Percentiles rank a stretch among this genome's conserved stretches.
Evolutionary conservation across 2,113 vertebrate species (phyloP).

Genomic region (Ctenodactylus gundi): DNA sequence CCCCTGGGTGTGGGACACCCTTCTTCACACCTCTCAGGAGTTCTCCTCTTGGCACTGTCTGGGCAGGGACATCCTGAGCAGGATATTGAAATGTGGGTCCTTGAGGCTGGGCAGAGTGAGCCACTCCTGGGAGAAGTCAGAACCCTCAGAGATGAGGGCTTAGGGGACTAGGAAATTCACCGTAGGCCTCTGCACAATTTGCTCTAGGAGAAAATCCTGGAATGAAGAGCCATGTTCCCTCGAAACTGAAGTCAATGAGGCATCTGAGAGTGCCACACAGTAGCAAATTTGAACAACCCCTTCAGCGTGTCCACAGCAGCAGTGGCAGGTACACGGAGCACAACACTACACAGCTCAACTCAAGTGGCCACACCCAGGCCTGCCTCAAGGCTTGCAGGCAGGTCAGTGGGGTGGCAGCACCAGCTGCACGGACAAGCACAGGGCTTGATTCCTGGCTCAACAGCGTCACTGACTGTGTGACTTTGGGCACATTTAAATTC

Average conservation of each 20-base stretch:
- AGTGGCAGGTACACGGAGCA: fast-evolving
- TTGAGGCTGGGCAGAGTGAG: neutral
- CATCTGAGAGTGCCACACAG: neutral
- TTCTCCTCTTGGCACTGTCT: neutral
- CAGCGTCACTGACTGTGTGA: neutral
- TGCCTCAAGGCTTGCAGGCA: neutral
- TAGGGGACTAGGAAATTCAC: neutral
- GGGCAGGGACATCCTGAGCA: neutral
- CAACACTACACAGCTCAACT: neutral
- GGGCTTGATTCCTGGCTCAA: neutral
- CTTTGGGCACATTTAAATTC: neutral
- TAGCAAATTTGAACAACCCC: neutral
- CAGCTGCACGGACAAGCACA: neutral
- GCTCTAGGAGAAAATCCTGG: neutral
- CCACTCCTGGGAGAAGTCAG: neutral
- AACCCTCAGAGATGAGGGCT: neutral
- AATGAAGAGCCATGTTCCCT: neutral
- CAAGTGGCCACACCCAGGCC: too few species aligned
- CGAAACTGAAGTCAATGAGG: neutral
- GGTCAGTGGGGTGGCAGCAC: neutral
- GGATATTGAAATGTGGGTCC: neutral
- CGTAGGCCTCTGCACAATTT: neutral
- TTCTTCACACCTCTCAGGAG: neutral
- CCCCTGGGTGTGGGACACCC: neutral
- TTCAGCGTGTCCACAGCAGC: neutral